Conservation (phyloP, 2,888 invertebrate genomes). For the Rhogogaster chlorosoma region DNA sequence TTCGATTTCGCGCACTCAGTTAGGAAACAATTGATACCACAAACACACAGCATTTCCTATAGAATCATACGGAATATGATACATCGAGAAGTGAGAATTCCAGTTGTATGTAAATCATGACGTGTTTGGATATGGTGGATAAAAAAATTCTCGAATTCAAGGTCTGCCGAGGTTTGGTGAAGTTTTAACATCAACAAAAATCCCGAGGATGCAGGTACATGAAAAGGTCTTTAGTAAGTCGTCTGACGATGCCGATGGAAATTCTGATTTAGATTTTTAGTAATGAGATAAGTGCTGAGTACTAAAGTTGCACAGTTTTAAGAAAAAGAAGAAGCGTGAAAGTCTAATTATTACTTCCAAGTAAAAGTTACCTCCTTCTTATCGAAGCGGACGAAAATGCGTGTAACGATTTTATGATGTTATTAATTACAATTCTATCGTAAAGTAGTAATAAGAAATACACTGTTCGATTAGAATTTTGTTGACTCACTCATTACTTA, state of each 20-base stretch:
- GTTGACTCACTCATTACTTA: too few species aligned
- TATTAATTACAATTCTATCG: too few species aligned
- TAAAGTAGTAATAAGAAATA: too few species aligned
- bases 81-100: neutral
- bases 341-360: neutral
- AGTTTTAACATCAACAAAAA: neutral
- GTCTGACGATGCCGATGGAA: neutral
- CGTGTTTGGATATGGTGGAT: neutral
- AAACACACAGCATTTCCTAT: neutral
- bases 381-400: neutral
- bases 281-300: neutral
- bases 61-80: neutral
- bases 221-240: neutral
- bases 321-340: neutral
- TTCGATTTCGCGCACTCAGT: too few species aligned
- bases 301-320: neutral
- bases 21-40: too few species aligned
- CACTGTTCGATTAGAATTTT: too few species aligned
- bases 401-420: neutral
- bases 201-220: neutral
- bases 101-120: neutral
- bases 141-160: neutral
- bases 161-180: neutral
- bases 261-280: conserved; percentile 1
- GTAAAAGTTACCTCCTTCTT: neutral